phyloP scores from a whole-genome alignment of 2,797 vertebrate genomes.

The Urophycis tenuis region DNA sequence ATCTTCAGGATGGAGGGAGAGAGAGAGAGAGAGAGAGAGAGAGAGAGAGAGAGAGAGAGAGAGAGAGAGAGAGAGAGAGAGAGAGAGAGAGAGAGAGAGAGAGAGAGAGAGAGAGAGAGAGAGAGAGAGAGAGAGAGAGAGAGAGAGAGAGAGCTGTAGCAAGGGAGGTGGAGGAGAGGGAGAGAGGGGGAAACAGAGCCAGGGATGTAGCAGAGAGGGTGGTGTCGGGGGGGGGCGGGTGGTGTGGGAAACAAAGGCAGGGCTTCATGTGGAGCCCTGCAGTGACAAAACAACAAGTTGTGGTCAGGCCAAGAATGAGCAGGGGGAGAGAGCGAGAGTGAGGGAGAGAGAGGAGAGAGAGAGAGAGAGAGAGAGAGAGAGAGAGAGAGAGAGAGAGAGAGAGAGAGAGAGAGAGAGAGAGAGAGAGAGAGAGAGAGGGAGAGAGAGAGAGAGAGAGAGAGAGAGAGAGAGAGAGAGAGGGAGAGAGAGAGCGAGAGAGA shows the following conservation, averaged over 20 bases:
- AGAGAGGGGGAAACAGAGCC: conserved; percentile 8
- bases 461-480: not conserved
- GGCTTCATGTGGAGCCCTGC: conserved; percentile 50
- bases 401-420: conserved; percentile 8
- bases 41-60: conserved; percentile 4
- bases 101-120: conserved; percentile 6
- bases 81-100: conserved; percentile 7
- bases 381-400: conserved; percentile 8
- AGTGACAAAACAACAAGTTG: conserved; percentile 23
- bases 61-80: conserved; percentile 9
- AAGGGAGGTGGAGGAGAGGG: conserved; percentile 5
- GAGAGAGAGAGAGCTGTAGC: not conserved
- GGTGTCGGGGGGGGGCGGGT: conserved; percentile 33
- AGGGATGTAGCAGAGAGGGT: not conserved
- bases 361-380: not conserved
- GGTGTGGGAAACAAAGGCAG: conserved; percentile 50
- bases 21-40: conserved; percentile 15
- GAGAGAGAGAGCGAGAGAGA: too few relatives aligned
- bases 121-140: conserved; percentile 18
- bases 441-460: conserved; percentile 12
- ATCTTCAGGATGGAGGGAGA: conserved; percentile 39
- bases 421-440: conserved; percentile 9
- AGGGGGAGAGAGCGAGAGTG: conserved; percentile 10
- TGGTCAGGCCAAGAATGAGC: conserved; percentile 31
- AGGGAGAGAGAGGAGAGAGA: conserved; percentile 19